These are phyloP conservation scores for Cantharis flavilabris DNA, from an alignment of 2,888 invertebrate genomes.

Conservation along the genomic window DNA sequence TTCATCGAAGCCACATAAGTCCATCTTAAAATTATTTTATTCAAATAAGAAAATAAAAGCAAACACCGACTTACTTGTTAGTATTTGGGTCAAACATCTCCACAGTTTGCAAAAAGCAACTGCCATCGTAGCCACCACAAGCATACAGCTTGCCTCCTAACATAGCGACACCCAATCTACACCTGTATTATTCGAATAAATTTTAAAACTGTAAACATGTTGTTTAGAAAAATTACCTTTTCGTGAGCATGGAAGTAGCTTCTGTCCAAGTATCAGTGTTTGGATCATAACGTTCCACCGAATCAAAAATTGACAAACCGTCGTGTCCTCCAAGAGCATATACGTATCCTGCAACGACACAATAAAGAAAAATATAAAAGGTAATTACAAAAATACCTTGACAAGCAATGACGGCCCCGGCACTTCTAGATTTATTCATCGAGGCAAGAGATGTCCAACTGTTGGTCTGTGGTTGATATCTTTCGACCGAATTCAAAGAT, in stretches of 20 bases:
- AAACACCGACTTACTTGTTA: constrained; percentile 60
- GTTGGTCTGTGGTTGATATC: constrained; percentile 75
- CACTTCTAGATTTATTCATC: constrained; percentile 67
- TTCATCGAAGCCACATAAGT: constrained; percentile 78
- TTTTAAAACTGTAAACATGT: constrained; percentile 4
- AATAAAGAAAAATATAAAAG: neutral
- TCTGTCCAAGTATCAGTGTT: constrained; percentile 72
- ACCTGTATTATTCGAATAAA: constrained; percentile 55
- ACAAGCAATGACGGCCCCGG: constrained; percentile 55
- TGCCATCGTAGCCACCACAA: constrained; percentile 85
- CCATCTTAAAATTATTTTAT: constrained; percentile 61
- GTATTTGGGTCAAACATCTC: constrained; percentile 78
- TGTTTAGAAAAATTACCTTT: constrained; percentile 52
- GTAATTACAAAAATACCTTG: constrained; percentile 42
- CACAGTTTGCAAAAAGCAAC: constrained; percentile 78
- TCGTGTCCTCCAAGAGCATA: constrained; percentile 88
- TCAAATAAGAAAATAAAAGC: constrained; percentile 15
- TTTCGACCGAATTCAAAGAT: constrained; percentile 81
- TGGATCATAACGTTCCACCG: constrained; percentile 81
- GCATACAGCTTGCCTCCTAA: constrained; percentile 82
- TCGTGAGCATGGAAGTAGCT: constrained; percentile 79
- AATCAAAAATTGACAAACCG: constrained; percentile 85
- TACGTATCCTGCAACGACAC: constrained; percentile 65
- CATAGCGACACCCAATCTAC: constrained; percentile 81
- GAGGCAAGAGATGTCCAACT: constrained; percentile 74